Percentiles rank a stretch among this genome's conserved stretches.
These are phyloP conservation scores for Erythrolamprus reginae DNA, from an alignment of 2,113 vertebrate species.

Conservation along the genomic window DNA sequence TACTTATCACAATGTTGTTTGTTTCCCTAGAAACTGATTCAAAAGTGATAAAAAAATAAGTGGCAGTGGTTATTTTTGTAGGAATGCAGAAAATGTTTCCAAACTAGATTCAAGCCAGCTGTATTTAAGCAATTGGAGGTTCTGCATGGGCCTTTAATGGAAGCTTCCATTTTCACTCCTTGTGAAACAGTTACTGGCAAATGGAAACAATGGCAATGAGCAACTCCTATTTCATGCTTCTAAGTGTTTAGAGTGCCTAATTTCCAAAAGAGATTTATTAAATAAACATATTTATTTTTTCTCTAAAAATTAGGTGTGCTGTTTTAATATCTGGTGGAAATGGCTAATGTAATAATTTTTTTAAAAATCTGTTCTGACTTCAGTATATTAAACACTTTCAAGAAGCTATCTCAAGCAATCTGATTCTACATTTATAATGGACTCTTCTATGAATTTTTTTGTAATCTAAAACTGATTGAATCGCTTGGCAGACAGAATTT, in stretches of 20 bases:
- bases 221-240: constrained; percentile 42
- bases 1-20: constrained; percentile 53
- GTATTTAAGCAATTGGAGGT: not conserved
- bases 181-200: not conserved
- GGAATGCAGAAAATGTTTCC: constrained; percentile 30
- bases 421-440: constrained; percentile 41
- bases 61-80: constrained; percentile 7
- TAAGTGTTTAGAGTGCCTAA: constrained; percentile 31
- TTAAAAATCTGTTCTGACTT: constrained; percentile 45
- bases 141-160: constrained; percentile 27
- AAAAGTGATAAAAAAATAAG: constrained; percentile 30
- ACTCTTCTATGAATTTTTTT: constrained; percentile 37
- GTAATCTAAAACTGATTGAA: constrained; percentile 51
- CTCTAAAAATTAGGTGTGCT: constrained; percentile 43
- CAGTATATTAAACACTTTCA: constrained; percentile 39
- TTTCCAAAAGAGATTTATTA: constrained; percentile 43
- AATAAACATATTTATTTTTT: constrained; percentile 45
- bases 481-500: constrained; percentile 16
- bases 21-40: constrained; percentile 63
- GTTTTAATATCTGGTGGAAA: constrained; percentile 46
- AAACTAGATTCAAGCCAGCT: constrained; percentile 16
- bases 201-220: constrained; percentile 31
- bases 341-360: constrained; percentile 39
- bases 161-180: constrained; percentile 23
- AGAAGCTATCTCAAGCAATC: constrained; percentile 53